A percentile compares a stretch with the other conserved stretches of the same genome.
Conservation (phyloP, 1,140 invertebrate genomes). For the Magallana angulata region DNA sequence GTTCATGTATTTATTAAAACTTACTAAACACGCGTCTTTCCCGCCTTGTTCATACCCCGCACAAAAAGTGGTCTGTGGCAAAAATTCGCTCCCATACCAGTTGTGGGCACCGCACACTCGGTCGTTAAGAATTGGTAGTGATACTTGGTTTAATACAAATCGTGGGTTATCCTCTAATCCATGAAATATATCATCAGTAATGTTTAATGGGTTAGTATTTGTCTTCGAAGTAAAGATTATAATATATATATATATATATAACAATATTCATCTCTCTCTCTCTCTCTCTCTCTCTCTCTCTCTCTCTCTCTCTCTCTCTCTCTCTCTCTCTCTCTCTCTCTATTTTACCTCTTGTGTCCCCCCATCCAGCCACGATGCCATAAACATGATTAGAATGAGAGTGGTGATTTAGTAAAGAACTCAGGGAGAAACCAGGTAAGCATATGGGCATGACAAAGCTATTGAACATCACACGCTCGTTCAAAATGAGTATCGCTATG, state of each 20-base stretch:
- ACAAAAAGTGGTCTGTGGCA: conserved; percentile 67
- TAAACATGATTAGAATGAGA: not conserved
- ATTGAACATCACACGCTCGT: conserved; percentile 80
- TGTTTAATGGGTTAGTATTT: not conserved
- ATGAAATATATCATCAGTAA: too few species aligned
- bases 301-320: too few species aligned
- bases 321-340: too few species aligned
- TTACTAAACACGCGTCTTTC: conserved; percentile 68
- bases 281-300: too few species aligned
- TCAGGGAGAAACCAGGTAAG: conserved; percentile 79
- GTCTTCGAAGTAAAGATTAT: not conserved
- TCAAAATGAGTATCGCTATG: conserved; percentile 83
- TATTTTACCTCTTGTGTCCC: conserved; percentile 62
- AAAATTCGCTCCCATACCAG: conserved; percentile 70
- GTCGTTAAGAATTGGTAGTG: conserved; percentile 63
- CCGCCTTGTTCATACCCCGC: conserved; percentile 67
- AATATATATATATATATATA: too few species aligned
- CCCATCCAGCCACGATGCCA: conserved; percentile 69
- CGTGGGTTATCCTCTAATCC: conserved; percentile 55
- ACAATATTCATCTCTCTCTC: too few species aligned
- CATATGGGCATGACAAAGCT: conserved; percentile 83
- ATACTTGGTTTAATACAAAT: conserved; percentile 68
- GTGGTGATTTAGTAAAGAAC: conserved; percentile 53
- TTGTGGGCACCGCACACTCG: conserved; percentile 58
- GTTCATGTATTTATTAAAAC: conserved; percentile 21